Percentiles rank a stretch among this genome's conserved stretches.
Conservation (phyloP, 2,113 vertebrate genomes). For the Gadus chalcogrammus region DNA sequence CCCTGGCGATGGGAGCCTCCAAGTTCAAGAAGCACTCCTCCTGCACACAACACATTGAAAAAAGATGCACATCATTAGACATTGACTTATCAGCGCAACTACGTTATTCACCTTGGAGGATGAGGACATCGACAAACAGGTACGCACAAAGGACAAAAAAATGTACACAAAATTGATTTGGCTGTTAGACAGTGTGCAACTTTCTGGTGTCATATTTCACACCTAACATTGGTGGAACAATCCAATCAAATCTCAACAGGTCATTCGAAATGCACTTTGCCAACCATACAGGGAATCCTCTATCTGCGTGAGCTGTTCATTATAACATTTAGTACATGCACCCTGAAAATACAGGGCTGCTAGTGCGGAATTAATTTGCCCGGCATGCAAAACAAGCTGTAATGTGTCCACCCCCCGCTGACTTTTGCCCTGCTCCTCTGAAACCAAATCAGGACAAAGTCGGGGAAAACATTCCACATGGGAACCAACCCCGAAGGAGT, state of each 20-base stretch:
- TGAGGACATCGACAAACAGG: no score
- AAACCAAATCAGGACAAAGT: conserved; percentile 44
- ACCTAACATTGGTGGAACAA: no score
- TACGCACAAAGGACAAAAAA: no score
- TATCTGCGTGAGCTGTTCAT: no score
- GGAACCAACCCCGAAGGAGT: conserved; percentile 46
- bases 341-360: no score
- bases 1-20: conserved; percentile 91
- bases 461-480: conserved; percentile 48
- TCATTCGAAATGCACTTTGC: no score
- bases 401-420: conserved; percentile 26
- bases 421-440: conserved; percentile 45
- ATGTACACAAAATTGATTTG: no score
- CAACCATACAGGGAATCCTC: no score
- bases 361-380: conserved; percentile 19
- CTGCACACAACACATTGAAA: conserved; percentile 61
- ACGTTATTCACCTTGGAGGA: neutral
- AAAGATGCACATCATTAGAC: neutral
- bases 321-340: no score
- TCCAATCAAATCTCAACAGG: no score
- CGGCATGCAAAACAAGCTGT: conserved; percentile 35
- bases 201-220: no score
- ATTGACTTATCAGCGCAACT: conserved; percentile 4
- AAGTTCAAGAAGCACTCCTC: conserved; percentile 97
- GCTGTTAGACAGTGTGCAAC: no score